Evolutionary conservation across 2,797 vertebrate species (phyloP), one percentile per base, ranked within the genome.

Genomic region (Oreochromis mossambicus): DNA sequence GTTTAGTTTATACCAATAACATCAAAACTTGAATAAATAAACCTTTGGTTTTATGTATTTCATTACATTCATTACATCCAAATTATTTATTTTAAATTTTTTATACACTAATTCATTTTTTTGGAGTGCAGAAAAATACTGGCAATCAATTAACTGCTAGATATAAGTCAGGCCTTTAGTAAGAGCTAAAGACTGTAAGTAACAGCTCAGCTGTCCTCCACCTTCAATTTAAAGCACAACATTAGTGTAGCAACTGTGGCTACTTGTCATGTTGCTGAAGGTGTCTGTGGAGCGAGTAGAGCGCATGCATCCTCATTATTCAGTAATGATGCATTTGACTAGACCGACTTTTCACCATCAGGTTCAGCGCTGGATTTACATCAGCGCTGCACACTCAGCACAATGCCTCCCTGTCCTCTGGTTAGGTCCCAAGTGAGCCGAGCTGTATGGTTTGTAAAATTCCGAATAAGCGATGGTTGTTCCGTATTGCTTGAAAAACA

Each of bases 251-350:
- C 24, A 32, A 50, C 43, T 50, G 43, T 32, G 43, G 43, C 68
- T 75, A 75, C 68, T 75, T n/a, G 68, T 75, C 43, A 75, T 32
- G 26, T 13, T 8, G 17, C 17, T n/a, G 68, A 50, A 50, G 43
- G 26, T 19, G 43, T 29, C 68, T 75, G 26, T 32, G 17, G 17
- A 32, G 68, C 6, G 29, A 75, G 70, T 24, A 50, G 43, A 75
- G 26, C 26, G 6, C 26, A 50, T 75, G 70, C 43, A 75, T 50
- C 70, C 43, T 50, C 43, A 50, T 75, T 75, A 75, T 50, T 50
- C 43, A 50, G 46, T 36, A 80, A 78, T 81, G 79, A 83, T 54
- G 17, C 6, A 19, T 85, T 78, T 77, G 48, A 66, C 77, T 66
- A 26, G 5, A 21, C 36, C 32, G 8, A 54, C n/a, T 63, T 70